A percentile compares a stretch with the other conserved stretches of the same genome.
These are phyloP conservation scores for Gymnocephalus cernua DNA, from an alignment of 2,113 vertebrate species.

Conservation along the genomic window DNA sequence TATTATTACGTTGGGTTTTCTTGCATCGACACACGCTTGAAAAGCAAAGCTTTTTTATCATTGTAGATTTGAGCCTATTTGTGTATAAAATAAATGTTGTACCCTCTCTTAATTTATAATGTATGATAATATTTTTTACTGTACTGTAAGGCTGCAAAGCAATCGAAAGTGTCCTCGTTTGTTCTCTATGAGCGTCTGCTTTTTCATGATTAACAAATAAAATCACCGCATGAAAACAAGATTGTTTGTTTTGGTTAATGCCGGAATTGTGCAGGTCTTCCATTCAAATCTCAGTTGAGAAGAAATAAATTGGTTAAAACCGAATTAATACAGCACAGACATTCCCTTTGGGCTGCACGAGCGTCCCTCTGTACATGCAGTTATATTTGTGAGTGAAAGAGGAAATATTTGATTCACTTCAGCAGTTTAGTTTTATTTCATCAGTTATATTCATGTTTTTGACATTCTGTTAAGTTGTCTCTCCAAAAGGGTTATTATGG, in stretches of 20 bases:
- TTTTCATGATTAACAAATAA: conserved; percentile 71
- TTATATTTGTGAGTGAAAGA: neutral
- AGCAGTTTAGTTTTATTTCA: neutral
- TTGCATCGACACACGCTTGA: conserved; percentile 45
- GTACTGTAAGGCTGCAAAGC: conserved; percentile 50
- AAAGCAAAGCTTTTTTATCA: conserved; percentile 63
- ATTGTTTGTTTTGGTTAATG: neutral
- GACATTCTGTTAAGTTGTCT: neutral
- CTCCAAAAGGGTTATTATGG: neutral
- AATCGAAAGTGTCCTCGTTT: conserved; percentile 44
- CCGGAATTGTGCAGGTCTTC: neutral
- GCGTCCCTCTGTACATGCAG: neutral
- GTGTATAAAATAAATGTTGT: conserved; percentile 53
- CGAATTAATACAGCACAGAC: neutral
- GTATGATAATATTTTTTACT: conserved; percentile 63
- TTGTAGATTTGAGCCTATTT: conserved; percentile 50
- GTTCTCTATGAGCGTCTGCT: conserved; percentile 35
- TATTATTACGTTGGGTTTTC: conserved; percentile 21
- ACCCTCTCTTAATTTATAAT: conserved; percentile 58
- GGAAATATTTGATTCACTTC: neutral
- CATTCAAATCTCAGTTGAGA: neutral
- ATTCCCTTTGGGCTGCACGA: neutral
- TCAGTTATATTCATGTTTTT: neutral
- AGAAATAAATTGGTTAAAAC: neutral
- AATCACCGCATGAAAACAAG: conserved; percentile 60